These are phyloP conservation scores for Sebastes elongatus DNA, from an alignment of 2,797 vertebrate genomes.

Conservation along the genomic window DNA sequence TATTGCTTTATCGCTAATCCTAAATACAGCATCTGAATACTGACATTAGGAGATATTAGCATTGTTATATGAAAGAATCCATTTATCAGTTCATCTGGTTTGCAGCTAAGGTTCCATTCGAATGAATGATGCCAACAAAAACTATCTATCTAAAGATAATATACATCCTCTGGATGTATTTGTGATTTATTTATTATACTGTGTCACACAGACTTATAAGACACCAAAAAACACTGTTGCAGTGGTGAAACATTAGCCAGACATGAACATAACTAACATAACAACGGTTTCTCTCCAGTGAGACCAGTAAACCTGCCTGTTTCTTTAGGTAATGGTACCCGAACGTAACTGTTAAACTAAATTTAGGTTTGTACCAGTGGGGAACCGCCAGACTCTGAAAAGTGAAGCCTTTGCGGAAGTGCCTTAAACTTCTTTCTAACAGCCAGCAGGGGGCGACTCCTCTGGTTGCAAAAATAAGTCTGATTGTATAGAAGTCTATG, in stretches of 20 bases:
- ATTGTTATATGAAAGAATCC: neutral
- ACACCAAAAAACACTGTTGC: neutral
- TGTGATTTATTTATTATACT: neutral
- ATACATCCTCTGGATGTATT: neutral
- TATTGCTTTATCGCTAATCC: neutral
- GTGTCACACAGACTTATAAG: too few relatives aligned
- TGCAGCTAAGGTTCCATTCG: neutral
- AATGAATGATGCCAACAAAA: neutral
- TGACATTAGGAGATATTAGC: neutral
- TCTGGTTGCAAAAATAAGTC: too few relatives aligned
- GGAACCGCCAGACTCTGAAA: too few relatives aligned
- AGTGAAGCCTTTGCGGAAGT: too few relatives aligned
- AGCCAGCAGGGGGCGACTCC: too few relatives aligned
- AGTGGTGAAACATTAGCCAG: neutral
- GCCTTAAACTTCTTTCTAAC: too few relatives aligned
- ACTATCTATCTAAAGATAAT: neutral
- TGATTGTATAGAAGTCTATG: too few relatives aligned
- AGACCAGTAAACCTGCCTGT: neutral
- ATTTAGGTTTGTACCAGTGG: neutral
- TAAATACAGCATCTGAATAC: neutral
- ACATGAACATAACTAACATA: neutral
- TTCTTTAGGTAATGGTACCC: neutral
- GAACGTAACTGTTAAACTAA: neutral
- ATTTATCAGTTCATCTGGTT: neutral
- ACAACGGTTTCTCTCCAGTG: neutral